These are phyloP conservation scores for Coccyzus lansbergi DNA, from an alignment of 2,797 vertebrate genomes.

Conservation along the genomic window DNA sequence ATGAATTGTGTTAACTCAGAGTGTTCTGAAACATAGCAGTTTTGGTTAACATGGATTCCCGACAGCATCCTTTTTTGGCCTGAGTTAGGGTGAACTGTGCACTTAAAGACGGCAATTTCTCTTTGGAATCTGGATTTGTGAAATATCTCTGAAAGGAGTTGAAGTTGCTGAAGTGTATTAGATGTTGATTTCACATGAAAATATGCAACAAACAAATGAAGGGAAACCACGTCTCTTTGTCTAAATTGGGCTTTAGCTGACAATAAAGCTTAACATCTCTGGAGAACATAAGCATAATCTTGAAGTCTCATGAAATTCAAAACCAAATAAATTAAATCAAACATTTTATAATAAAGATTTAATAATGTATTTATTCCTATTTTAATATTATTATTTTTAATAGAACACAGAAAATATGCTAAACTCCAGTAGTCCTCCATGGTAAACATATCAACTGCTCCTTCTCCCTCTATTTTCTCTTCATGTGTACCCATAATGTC, in stretches of 20 bases:
- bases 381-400: background rate
- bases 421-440: background rate
- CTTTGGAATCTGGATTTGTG: background rate
- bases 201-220: background rate
- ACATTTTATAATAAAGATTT: background rate
- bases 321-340: background rate
- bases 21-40: background rate
- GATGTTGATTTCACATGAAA: background rate
- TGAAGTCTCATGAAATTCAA: background rate
- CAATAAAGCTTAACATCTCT: background rate
- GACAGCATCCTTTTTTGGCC: background rate
- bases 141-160: background rate
- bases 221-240: background rate
- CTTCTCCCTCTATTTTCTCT: background rate
- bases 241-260: background rate
- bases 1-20: slow-evolving; percentile 32
- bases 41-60: slow-evolving; percentile 17
- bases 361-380: background rate
- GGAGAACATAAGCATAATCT: background rate
- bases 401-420: background rate
- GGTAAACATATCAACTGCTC: background rate
- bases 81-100: background rate
- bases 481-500: background rate
- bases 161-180: background rate
- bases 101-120: background rate